These are phyloP conservation scores for Pegoplata infirma DNA, from an alignment of 2,888 invertebrate species.

Conservation along the genomic window DNA sequence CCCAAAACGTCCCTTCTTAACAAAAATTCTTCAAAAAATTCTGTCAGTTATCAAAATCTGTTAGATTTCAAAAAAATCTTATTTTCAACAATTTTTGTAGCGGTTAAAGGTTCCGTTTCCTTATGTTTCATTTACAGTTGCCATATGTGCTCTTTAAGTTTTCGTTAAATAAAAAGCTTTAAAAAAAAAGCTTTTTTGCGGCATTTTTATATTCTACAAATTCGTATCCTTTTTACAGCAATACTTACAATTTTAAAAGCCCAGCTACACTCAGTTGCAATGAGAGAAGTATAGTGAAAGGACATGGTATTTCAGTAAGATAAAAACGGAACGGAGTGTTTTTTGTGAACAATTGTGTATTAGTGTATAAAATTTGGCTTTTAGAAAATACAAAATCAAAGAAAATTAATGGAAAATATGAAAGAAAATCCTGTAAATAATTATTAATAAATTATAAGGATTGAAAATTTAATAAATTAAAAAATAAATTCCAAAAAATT, in stretches of 20 bases:
- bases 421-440: background rate
- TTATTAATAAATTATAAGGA: background rate
- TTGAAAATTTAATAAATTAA: background rate
- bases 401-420: background rate
- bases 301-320: constrained; percentile 33
- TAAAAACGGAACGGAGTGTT: constrained; percentile 10
- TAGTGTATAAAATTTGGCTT: background rate
- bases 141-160: background rate
- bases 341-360: background rate
- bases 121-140: background rate
- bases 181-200: constrained; percentile 31
- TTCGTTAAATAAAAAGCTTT: constrained; percentile 17
- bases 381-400: too few relatives aligned
- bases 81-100: too few relatives aligned
- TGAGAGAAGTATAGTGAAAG: constrained; percentile 49
- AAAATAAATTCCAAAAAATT: background rate
- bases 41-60: too few relatives aligned
- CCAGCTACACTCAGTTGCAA: constrained; percentile 52
- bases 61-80: too few relatives aligned
- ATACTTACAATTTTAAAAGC: constrained; percentile 14
- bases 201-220: background rate
- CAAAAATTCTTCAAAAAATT: too few relatives aligned
- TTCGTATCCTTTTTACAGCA: background rate
- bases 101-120: background rate
- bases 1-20: too few relatives aligned